Base-by-base conservation (phyloP, 53 echinoderm and acorn worm genomes). In the Hippasteria phrygiana region DNA sequence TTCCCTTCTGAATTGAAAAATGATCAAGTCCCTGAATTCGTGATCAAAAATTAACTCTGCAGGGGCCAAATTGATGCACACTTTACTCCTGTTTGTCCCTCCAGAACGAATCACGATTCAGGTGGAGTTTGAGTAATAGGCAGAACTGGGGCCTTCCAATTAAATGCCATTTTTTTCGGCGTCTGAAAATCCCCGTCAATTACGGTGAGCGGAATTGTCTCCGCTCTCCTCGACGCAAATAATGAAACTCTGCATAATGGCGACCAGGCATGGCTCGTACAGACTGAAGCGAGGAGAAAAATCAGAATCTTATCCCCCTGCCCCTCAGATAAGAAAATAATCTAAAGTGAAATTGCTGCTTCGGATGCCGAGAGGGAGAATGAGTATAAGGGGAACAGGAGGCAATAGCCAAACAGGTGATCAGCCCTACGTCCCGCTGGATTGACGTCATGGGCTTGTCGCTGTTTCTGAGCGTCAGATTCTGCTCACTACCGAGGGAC, bases 371-470 rank as follows among this genome's bases (percentile, higher is more conserved):
- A 38, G 62, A 8, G 69, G 10, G 20, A 59, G 24, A 8, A 59
- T 14, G 76, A 5, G 41, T 41, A 22, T 77, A 16, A 18, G 6
- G 33, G 46, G 36, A 54, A 35, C 26, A 37, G 33, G 33, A 11
- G 69, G 41, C 79, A 55, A 79, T 79, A 79, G 59, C n/a, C 55
- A 79, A 79, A 79, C 79, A 79, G 59, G 56, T 63, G 66, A 79
- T 79, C 79, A 16, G 79, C 20, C 24, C 54, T 56, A 34, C 42
- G 35, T 79, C 79, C 55, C 36, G 39, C n/a, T 31, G 55, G 22
- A 47, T 82, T 82, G 82, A 82, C 82, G 82, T 82, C 82, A 82
- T 29, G 27, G 1, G 26, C 64, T 46, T 65, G 63, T 82, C 46
- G 18, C 45, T 63, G 42, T 82, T 29, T 24, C 42, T 79, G n/a